Conservation (phyloP, 2,113 vertebrate genomes). For the Micronycteris hirsuta region DNA sequence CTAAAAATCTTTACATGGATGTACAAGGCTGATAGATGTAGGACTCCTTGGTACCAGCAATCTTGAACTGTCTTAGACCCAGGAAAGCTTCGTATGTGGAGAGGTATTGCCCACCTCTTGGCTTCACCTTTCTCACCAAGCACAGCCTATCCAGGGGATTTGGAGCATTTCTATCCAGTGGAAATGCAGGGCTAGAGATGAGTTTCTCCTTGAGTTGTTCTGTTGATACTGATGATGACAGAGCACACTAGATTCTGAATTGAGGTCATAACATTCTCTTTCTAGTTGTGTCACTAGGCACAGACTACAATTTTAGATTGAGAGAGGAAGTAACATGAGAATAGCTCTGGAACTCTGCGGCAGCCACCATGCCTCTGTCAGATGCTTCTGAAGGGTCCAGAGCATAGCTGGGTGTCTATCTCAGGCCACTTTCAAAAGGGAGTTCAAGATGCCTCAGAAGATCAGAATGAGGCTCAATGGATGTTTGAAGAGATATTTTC, state of each 20-base stretch:
- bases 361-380: neutral
- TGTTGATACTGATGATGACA: neutral
- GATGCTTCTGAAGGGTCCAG: neutral
- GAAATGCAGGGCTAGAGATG: neutral
- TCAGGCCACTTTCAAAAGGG: neutral
- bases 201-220: neutral
- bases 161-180: neutral
- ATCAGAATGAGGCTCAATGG: neutral
- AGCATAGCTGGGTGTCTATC: neutral
- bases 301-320: neutral
- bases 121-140: neutral
- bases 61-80: neutral
- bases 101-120: neutral
- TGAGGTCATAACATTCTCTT: neutral
- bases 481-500: neutral
- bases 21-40: neutral
- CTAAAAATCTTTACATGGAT: neutral
- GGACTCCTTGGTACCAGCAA: neutral
- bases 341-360: neutral
- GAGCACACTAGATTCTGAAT: neutral
- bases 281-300: neutral
- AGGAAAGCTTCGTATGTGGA: neutral
- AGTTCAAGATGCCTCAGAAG: neutral
- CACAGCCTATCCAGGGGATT: neutral
- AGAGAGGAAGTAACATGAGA: neutral